Percentiles rank a stretch among this genome's conserved stretches.
Conservation (phyloP, 2,888 invertebrate species). For the Pediacus dermestoides region DNA sequence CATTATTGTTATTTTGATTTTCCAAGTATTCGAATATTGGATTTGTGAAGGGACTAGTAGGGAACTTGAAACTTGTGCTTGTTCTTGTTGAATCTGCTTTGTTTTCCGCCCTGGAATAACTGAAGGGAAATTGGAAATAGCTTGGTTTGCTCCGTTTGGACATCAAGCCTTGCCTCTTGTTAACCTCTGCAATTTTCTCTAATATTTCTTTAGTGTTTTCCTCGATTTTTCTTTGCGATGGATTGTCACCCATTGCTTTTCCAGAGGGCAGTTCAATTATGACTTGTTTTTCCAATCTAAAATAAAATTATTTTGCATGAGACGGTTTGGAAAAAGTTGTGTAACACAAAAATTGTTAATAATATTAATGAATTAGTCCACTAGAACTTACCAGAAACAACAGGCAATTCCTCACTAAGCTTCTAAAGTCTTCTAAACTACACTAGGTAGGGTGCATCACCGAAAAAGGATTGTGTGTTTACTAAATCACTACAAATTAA, state of each 20-base stretch:
- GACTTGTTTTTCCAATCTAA: conserved; percentile 24
- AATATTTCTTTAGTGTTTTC: conserved; percentile 51
- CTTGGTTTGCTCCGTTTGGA: conserved; percentile 30
- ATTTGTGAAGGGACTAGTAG: conserved; percentile 36
- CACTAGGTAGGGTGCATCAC: conserved; percentile 6
- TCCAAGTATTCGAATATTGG: conserved; percentile 42
- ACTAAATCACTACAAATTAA: too few relatives aligned
- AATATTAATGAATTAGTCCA: too few relatives aligned
- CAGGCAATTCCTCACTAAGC: too few relatives aligned
- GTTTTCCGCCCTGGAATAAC: conserved; percentile 31
- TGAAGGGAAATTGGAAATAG: conserved; percentile 34
- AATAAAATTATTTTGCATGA: conserved; percentile 10
- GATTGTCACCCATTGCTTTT: conserved; percentile 6
- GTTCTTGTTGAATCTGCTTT: conserved; percentile 15
- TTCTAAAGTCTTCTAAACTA: conserved; percentile 9
- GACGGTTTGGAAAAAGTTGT: too few relatives aligned
- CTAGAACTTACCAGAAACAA: conserved; percentile 34
- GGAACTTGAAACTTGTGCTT: conserved; percentile 32
- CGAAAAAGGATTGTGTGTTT: too few relatives aligned
- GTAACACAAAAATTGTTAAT: too few relatives aligned
- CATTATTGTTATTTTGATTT: conserved; percentile 17
- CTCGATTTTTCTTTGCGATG: conserved; percentile 21
- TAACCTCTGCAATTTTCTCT: conserved; percentile 56
- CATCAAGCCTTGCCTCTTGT: conserved; percentile 50
- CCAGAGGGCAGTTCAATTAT: conserved; percentile 13